Percentiles rank a stretch among this genome's conserved stretches.
phyloP scores from a whole-genome alignment of 2,113 vertebrate species.

The Sus scrofa region DNA sequence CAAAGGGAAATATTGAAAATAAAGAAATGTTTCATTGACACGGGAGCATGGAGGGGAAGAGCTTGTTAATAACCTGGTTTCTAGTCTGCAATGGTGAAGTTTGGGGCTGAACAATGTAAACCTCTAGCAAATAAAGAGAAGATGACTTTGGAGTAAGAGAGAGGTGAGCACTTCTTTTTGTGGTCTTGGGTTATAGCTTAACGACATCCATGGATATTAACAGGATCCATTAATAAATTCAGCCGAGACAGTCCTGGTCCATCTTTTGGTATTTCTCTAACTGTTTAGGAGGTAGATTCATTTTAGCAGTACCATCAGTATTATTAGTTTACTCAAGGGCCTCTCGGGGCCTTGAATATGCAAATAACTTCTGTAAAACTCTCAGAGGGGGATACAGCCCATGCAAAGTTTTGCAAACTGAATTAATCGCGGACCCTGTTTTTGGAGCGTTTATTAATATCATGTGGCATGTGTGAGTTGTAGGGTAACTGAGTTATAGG shows the following conservation, averaged over 20 bases:
- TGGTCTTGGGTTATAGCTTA: not conserved
- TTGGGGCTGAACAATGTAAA: not conserved
- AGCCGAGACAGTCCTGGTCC: not conserved
- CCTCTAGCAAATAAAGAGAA: not conserved
- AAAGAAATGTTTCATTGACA: not conserved
- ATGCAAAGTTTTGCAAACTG: not conserved
- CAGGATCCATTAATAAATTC: constrained; percentile 1
- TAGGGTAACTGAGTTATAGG: not conserved
- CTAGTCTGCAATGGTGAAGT: not conserved
- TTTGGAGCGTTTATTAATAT: not conserved
- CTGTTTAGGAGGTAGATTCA: constrained; percentile 27
- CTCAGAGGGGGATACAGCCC: not conserved
- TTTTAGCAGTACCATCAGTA: not conserved
- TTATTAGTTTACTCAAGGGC: constrained; percentile 30
- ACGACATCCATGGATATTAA: too few relatives aligned
- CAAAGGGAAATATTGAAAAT: not conserved
- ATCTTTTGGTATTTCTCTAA: constrained; percentile 49
- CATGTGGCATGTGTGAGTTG: not conserved
- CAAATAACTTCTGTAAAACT: not conserved
- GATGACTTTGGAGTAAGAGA: not conserved
- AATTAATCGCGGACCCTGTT: not conserved
- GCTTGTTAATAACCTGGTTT: not conserved
- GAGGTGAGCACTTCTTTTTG: not conserved
- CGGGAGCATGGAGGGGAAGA: not conserved
- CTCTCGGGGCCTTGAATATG: not conserved